Conservation (phyloP, 2,797 vertebrate genomes). For the Pantherophis vulpinus region DNA sequence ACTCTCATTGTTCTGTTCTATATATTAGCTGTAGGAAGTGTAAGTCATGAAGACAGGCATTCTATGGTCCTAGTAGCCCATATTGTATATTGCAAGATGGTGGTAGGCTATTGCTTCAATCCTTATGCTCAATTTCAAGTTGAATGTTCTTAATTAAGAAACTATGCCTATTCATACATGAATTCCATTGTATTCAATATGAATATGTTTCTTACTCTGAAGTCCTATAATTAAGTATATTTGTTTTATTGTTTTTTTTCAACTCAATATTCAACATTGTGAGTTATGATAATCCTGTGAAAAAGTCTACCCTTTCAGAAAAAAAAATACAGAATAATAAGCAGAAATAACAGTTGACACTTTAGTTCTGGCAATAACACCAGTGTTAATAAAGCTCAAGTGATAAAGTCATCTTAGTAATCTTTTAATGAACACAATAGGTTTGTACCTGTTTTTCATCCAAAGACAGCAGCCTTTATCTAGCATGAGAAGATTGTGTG, state of each 20-base stretch:
- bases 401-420: not conserved
- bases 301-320: not conserved
- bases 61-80: not conserved
- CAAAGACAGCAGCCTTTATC: conserved; percentile 13
- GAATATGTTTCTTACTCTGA: not conserved
- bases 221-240: not conserved
- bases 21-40: not conserved
- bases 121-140: not conserved
- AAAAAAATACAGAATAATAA: not conserved
- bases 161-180: not conserved
- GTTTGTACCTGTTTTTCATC: not conserved
- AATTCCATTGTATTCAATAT: not conserved
- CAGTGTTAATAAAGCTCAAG: not conserved
- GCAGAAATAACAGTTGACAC: not conserved
- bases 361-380: not conserved
- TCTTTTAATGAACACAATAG: conserved; percentile 6
- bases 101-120: not conserved
- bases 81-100: not conserved
- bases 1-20: not conserved
- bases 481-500: not conserved
- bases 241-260: not conserved
- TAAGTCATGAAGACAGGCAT: not conserved
- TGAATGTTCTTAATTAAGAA: not conserved
- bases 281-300: not conserved
- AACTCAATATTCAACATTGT: not conserved